These are phyloP conservation scores for Melinopterus prodromus DNA, from an alignment of 2,888 invertebrate species.

Conservation along the genomic window DNA sequence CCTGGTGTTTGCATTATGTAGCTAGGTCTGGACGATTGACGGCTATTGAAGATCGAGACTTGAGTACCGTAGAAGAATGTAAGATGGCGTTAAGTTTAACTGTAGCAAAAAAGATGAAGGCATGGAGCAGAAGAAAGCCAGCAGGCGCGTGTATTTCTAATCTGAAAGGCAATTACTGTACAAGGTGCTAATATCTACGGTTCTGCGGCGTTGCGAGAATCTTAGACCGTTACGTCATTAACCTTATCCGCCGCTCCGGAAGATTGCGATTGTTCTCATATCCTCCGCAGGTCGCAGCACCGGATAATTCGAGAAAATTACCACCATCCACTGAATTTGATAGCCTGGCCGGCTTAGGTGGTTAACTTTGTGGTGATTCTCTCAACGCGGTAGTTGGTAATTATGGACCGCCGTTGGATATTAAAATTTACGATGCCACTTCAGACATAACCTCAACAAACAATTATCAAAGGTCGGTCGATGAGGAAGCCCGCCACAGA, in stretches of 20 bases:
- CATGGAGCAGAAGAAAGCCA: background rate
- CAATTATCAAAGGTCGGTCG: no score
- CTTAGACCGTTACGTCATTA: background rate
- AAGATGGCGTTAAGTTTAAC: constrained; percentile 4
- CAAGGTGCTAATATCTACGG: background rate
- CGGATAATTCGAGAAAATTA: no score
- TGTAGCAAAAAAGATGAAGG: background rate
- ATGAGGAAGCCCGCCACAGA: no score
- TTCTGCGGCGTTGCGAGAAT: background rate
- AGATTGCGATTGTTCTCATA: no score
- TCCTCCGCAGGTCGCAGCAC: no score
- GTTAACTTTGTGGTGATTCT: no score
- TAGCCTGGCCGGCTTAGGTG: no score
- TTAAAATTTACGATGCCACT: no score
- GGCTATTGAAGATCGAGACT: background rate
- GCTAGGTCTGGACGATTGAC: background rate
- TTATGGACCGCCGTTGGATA: no score
- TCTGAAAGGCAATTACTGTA: background rate
- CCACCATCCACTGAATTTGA: no score
- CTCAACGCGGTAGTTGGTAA: no score
- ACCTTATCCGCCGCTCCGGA: background rate
- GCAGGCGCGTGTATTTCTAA: background rate
- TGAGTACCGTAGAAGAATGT: background rate
- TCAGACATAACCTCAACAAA: no score
- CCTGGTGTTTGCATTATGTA: background rate